Evolutionary conservation across 2,888 invertebrate species (phyloP).

Genomic region (Melinaea menophilus): DNA sequence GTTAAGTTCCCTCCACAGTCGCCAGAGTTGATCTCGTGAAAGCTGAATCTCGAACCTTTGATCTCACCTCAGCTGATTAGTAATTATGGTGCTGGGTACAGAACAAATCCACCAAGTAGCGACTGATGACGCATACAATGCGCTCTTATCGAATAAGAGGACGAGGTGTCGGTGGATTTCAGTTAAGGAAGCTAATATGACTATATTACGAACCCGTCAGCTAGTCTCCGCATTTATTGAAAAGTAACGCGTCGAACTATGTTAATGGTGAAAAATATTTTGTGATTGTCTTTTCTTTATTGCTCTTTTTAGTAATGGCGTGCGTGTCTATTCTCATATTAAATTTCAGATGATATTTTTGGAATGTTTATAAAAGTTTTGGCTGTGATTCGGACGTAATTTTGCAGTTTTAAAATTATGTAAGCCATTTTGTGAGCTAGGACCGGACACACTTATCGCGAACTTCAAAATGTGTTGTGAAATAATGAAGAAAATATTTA

Average conservation of each 20-base stretch:
- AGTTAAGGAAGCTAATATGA: constrained; percentile 4
- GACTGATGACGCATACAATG: too few relatives aligned
- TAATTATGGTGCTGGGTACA: too few relatives aligned
- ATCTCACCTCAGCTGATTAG: too few relatives aligned
- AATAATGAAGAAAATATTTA: too few relatives aligned
- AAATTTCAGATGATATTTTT: constrained; percentile 40
- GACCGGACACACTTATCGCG: constrained; percentile 33
- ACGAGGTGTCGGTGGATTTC: constrained; percentile 1
- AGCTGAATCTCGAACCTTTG: too few relatives aligned
- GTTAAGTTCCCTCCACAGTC: too few relatives aligned
- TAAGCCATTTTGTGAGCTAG: constrained; percentile 24
- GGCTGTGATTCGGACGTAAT: constrained; percentile 64
- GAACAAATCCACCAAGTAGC: too few relatives aligned
- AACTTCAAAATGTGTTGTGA: not conserved
- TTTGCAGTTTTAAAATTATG: constrained; percentile 21
- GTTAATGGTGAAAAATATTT: not conserved
- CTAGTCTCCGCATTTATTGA: constrained; percentile 52
- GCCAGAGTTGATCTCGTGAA: too few relatives aligned
- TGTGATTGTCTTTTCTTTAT: constrained; percentile 15
- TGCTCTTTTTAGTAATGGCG: not conserved
- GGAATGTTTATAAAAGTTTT: constrained; percentile 51
- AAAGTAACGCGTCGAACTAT: constrained; percentile 6
- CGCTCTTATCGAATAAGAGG: too few relatives aligned
- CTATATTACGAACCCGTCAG: constrained; percentile 11
- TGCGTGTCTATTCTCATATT: constrained; percentile 15